phyloP scores from a whole-genome alignment of 2,113 vertebrate species.

The Callospermophilus lateralis region DNA sequence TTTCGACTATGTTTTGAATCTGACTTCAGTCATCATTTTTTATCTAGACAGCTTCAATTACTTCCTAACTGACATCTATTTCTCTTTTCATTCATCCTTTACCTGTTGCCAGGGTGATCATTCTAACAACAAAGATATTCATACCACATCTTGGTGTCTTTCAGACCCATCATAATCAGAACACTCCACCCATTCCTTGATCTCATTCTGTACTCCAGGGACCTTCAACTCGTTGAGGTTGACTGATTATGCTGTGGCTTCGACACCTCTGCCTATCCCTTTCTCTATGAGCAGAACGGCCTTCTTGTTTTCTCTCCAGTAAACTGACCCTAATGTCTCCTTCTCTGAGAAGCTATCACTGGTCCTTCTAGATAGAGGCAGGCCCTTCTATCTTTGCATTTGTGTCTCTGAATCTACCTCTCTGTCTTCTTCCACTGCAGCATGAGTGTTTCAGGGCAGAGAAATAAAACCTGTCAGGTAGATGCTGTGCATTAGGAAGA shows the following conservation, averaged over 20 bases:
- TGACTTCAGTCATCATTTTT: neutral
- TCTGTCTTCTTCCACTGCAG: neutral
- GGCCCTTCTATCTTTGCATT: neutral
- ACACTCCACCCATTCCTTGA: neutral
- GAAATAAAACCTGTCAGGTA: neutral
- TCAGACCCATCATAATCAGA: neutral
- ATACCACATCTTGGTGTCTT: neutral
- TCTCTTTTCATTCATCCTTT: neutral
- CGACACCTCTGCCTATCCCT: neutral
- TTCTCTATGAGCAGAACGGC: neutral
- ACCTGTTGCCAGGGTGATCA: neutral
- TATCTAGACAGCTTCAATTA: neutral
- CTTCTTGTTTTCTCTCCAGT: neutral
- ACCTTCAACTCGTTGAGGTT: neutral
- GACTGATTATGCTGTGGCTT: neutral
- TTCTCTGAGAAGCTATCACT: neutral
- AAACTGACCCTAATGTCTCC: neutral
- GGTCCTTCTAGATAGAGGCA: neutral
- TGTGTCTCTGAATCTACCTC: neutral
- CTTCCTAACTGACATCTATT: neutral
- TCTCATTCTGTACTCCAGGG: neutral
- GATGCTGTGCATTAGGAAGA: neutral
- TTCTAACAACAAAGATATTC: neutral
- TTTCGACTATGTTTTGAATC: neutral
- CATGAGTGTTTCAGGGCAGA: neutral